Conservation (phyloP, 1,140 invertebrate species). For the Drosophila leontia region DNA sequence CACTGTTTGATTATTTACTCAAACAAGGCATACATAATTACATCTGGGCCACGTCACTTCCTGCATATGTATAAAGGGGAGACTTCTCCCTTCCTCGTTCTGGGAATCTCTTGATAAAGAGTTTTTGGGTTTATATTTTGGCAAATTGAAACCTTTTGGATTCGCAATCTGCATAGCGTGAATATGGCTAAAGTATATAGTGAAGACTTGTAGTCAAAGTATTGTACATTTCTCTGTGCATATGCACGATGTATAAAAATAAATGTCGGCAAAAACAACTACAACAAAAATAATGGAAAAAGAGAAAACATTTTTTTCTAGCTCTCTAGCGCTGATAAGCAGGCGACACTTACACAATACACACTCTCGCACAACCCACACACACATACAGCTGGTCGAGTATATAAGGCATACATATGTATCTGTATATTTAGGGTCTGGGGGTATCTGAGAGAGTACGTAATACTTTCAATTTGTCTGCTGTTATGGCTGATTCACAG, state of each 20-base stretch:
- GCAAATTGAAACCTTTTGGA: conserved; percentile 31
- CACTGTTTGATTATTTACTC: conserved; percentile 29
- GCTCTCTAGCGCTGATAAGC: conserved; percentile 75
- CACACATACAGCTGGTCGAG: conserved; percentile 1
- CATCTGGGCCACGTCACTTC: conserved; percentile 36
- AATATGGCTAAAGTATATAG: conserved; percentile 7
- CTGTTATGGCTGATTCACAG: conserved; percentile 31
- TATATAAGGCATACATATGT: conserved; percentile 24
- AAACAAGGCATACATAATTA: conserved; percentile 25
- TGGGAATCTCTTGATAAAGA: conserved; percentile 2
- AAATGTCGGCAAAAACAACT: conserved; percentile 63
- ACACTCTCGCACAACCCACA: conserved; percentile 18
- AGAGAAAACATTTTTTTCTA: conserved; percentile 81
- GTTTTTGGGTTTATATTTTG: conserved; percentile 1
- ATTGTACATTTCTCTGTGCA: conserved; percentile 30
- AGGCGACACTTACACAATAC: conserved; percentile 56
- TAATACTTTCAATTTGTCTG: conserved; percentile 41
- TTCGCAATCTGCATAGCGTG: not conserved
- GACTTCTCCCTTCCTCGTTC: not conserved
- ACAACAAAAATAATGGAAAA: conserved; percentile 50
- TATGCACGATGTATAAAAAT: conserved; percentile 72
- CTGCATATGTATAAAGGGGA: conserved; percentile 1
- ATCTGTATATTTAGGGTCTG: conserved; percentile 19
- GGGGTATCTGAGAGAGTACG: conserved; percentile 14
- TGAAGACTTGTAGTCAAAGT: conserved; percentile 32